phyloP scores from a whole-genome alignment of 2,888 invertebrate genomes.

The Andrena flavipes region DNA sequence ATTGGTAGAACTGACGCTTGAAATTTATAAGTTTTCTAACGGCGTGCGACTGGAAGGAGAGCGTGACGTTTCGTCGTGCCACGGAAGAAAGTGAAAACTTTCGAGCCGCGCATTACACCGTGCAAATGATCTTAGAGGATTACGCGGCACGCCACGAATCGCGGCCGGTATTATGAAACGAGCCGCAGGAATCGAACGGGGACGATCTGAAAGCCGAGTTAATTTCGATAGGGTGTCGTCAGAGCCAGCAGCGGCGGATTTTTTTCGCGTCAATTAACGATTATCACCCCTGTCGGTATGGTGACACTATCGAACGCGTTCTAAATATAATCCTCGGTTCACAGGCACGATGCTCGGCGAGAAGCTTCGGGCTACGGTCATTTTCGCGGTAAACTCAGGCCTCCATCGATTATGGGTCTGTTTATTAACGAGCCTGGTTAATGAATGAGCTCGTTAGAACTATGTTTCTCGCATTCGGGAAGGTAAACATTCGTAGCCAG shows the following conservation, averaged over 20 bases:
- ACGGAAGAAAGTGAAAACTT: constrained; percentile 34
- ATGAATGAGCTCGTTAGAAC: constrained; percentile 45
- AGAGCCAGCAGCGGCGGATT: constrained; percentile 34
- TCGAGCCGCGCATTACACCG: constrained; percentile 27
- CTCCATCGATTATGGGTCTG: constrained; percentile 1
- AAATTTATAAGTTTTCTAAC: constrained; percentile 4
- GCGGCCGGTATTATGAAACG: constrained; percentile 44
- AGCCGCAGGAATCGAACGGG: background rate
- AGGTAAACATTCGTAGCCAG: background rate
- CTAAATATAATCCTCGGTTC: constrained; percentile 62
- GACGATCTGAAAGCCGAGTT: background rate
- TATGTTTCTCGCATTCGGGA: background rate
- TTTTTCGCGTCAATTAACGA: constrained; percentile 54
- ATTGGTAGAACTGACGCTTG: too few relatives aligned
- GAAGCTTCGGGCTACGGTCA: constrained; percentile 26
- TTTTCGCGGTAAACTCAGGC: constrained; percentile 34
- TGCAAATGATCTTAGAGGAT: constrained; percentile 54
- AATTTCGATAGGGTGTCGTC: background rate
- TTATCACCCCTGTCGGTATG: constrained; percentile 41
- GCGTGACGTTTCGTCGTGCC: constrained; percentile 2
- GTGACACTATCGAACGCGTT: constrained; percentile 62
- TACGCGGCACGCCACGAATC: constrained; percentile 54
- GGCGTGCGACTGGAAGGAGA: background rate
- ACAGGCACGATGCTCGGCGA: constrained; percentile 20
- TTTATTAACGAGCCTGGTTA: constrained; percentile 48